Base-by-base conservation (phyloP, 2,888 invertebrate species). In the Eupeodes latifasciatus region DNA sequence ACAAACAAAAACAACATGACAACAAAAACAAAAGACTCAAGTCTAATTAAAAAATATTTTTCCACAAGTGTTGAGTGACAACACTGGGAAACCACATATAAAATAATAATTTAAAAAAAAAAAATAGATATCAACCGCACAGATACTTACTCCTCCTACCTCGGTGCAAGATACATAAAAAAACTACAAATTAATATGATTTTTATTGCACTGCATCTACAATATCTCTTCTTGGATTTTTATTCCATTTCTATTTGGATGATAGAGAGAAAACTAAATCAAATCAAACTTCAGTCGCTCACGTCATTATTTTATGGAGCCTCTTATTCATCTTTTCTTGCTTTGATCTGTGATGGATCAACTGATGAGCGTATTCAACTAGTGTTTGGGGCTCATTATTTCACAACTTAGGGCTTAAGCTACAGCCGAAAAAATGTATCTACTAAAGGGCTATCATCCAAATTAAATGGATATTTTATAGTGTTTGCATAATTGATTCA, bases 1-100 rank as follows among this genome's bases (percentile, higher is more conserved):
- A 11, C 53, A 72, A 1, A 27, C 2, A 47, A 49, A 55, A 64
- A n/a, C 51, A 71, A 5, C 16, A 49, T 19, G 19, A 19, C 0
- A 19, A 19, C 19, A 19, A 19, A 19, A 19, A 67, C 12, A 67
- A 34, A 51, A 51, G 36, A 53, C 36, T 71, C 53, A 40, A 81
- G 74, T 81, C 85, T 85, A 88, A 88, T 88, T 88, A 81, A 85
- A 88, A 66, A 85, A 74, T 81, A 81, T 84, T 83, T 71, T 88
- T 85, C 75, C 75, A 64, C 84, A 88, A 85, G 78, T 71, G 78
- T 69, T 77, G 81, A 81, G 72, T 81, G 84, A 85, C 81, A 88
- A 88, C 81, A 72, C 40, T 59, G 77, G 16, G 77, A 55, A 66
- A 53, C 62, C 44, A 62, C 53, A 72, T 44, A 27, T 14, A 72